Conservation (phyloP, 1,140 invertebrate species). For the Physella acuta region DNA sequence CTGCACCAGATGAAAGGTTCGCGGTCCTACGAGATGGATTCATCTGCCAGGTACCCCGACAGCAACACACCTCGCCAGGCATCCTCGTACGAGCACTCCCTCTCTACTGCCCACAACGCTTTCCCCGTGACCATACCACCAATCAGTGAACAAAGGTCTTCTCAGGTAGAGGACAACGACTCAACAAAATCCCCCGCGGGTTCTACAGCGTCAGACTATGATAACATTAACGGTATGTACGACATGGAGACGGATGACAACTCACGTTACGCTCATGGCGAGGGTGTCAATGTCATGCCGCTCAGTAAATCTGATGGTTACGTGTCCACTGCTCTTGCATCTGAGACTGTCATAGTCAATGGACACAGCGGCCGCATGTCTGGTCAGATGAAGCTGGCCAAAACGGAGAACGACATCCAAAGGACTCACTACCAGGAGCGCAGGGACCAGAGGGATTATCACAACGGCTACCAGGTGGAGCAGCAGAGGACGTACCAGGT, state of each 20-base stretch:
- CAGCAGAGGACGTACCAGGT: constrained; percentile 24
- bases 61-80: not conserved
- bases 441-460: constrained; percentile 19
- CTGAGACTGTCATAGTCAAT: constrained; percentile 30
- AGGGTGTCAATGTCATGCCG: constrained; percentile 25
- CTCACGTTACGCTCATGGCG: not conserved
- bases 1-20: not conserved
- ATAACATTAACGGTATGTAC: constrained; percentile 43
- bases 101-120: not conserved
- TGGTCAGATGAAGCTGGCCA: constrained; percentile 26
- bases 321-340: constrained; percentile 17
- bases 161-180: constrained; percentile 36
- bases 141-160: constrained; percentile 11
- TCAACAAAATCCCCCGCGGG: constrained; percentile 34
- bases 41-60: not conserved
- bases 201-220: constrained; percentile 50
- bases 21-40: not conserved
- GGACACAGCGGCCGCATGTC: constrained; percentile 25
- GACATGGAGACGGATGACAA: not conserved
- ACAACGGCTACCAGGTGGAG: constrained; percentile 32
- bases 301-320: constrained; percentile 49
- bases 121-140: constrained; percentile 6
- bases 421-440: constrained; percentile 19
- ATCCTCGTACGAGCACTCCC: not conserved
- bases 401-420: constrained; percentile 31